Evolutionary conservation across 2,888 invertebrate genomes (phyloP).

Genomic region (Cistogaster globosa): DNA sequence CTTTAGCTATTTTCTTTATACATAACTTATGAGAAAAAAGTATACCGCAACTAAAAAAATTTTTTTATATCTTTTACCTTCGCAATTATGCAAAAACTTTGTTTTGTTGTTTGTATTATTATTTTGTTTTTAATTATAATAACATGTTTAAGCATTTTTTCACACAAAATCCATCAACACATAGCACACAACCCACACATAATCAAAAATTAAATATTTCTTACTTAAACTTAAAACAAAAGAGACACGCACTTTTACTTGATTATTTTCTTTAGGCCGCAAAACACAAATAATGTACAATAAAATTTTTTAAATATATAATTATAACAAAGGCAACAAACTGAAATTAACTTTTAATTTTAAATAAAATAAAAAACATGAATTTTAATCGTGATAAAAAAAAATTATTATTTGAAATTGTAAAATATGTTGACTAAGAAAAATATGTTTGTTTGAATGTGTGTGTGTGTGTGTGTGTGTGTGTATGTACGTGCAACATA

Average conservation of each 20-base stretch:
- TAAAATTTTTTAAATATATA: slow-evolving; percentile 26
- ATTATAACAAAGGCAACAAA: slow-evolving; percentile 29
- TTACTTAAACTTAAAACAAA: slow-evolving; percentile 40
- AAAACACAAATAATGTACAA: neutral
- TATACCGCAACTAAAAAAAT: neutral
- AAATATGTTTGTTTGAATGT: slow-evolving; percentile 3
- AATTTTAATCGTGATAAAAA: slow-evolving; percentile 38
- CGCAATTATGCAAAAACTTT: neutral
- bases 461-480: neutral
- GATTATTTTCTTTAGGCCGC: slow-evolving; percentile 17
- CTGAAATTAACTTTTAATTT: slow-evolving; percentile 60
- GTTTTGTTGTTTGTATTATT: slow-evolving; percentile 15
- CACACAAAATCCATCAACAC: slow-evolving; percentile 65
- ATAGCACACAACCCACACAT: slow-evolving; percentile 71
- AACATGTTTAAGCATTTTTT: slow-evolving; percentile 68
- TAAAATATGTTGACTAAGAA: slow-evolving; percentile 60
- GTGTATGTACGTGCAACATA: slow-evolving; percentile 38
- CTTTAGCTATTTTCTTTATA: too few relatives aligned
- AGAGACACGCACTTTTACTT: slow-evolving; percentile 58
- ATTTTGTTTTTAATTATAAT: slow-evolving; percentile 70
- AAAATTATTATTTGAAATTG: slow-evolving; percentile 52
- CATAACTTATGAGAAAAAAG: too few relatives aligned
- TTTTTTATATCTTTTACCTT: neutral
- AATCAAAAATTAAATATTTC: slow-evolving; percentile 21
- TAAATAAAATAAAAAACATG: slow-evolving; percentile 25